Evolutionary conservation across 2,888 invertebrate species (phyloP), one percentile per base, ranked within the genome.

Genomic region (Acleris cristana): DNA sequence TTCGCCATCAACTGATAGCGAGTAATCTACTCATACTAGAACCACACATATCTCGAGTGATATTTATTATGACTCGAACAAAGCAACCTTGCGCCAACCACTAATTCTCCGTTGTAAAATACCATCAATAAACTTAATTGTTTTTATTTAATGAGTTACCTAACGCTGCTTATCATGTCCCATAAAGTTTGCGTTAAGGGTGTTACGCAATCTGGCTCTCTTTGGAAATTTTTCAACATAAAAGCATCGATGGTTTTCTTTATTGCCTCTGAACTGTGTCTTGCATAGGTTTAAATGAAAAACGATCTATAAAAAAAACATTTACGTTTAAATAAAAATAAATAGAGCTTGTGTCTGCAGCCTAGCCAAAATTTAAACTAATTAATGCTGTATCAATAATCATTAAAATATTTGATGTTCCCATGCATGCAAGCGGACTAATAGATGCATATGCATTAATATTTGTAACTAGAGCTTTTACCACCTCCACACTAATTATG

Each of bases 1-100:
- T 87, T 79, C 72, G 79, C 80, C 83, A 90, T 90, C 86, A 85
- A 81, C 73, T 77, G 88, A 90, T 91, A 91, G 79, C 73, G 53
- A 21, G 19, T 67, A 76, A 89, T 89, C 89, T 89, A 78, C n/a
- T n/a, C n/a, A n/a, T n/a, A n/a, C 90, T 91, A 90, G 79, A 69
- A 78, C 75, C 76, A 72, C 69, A 72, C 72, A 74, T 76, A 77
- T 77, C 76, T 73, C 57, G 64, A 75, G 76, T 70, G 83, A 85
- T 34, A 77, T 74, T 84, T 84, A 89, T 89, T 87, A 76, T 44
- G 52, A 44, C 19, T 64, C 49, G 51, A 21, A 34, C 53, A 70
- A 74, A 74, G 74, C 73, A 83, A 81, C 82, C 81, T 84, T 79
- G 86, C 80, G 81, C 85, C 81, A 84, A 77, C 79, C 77, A 85